phyloP scores from a whole-genome alignment of 2,113 vertebrate species.

The Onychorhynchus coronatus region DNA sequence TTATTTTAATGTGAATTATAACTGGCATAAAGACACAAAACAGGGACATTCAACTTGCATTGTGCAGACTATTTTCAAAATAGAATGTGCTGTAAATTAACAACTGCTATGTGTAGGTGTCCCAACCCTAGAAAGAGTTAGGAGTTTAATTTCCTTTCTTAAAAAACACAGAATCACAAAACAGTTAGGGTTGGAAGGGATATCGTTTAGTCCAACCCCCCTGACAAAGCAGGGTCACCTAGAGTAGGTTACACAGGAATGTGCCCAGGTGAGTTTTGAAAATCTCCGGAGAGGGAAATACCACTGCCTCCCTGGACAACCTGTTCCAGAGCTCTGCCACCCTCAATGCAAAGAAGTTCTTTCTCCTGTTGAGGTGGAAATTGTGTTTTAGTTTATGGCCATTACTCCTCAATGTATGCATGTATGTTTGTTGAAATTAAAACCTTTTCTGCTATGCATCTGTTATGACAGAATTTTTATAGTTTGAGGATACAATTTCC shows the following conservation, averaged over 20 bases:
- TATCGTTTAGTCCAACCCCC: background rate
- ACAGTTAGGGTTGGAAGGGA: background rate
- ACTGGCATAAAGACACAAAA: background rate
- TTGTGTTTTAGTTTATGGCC: background rate
- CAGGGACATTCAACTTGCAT: background rate
- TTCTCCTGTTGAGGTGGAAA: background rate
- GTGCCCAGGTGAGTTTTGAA: background rate
- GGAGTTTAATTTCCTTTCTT: background rate
- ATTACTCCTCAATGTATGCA: background rate
- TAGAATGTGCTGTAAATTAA: background rate
- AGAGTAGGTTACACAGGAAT: background rate
- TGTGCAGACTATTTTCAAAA: background rate
- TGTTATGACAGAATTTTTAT: background rate
- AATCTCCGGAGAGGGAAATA: background rate
- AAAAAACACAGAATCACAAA: background rate
- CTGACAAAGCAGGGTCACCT: background rate
- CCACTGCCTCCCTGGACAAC: background rate
- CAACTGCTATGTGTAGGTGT: background rate
- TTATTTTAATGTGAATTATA: background rate
- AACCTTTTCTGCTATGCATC: background rate
- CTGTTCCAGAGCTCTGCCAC: background rate
- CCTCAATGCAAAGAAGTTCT: background rate
- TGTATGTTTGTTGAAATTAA: background rate
- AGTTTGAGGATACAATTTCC: background rate
- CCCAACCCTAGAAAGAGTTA: background rate